Evolutionary conservation across 2,113 vertebrate genomes (phyloP).

Genomic region (Pseudopodoces humilis): DNA sequence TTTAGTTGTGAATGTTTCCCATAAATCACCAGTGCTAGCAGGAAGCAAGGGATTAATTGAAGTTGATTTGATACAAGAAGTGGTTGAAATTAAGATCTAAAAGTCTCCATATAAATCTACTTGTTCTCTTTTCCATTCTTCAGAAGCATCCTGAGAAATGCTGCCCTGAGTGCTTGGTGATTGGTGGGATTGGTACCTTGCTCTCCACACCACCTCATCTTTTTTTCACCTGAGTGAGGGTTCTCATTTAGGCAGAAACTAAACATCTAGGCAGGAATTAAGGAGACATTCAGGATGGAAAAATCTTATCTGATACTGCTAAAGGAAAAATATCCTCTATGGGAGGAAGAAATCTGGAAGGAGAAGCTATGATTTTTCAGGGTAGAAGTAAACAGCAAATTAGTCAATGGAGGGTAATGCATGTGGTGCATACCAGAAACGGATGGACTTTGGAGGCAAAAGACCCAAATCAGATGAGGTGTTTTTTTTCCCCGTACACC

Average conservation of each 20-base stretch:
- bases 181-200: neutral
- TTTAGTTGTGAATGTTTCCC: neutral
- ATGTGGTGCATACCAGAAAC: fast-evolving
- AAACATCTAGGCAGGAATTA: neutral
- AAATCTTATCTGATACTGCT: neutral
- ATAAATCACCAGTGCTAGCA: neutral
- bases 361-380: constrained; percentile 9
- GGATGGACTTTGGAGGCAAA: neutral
- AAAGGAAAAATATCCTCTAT: neutral
- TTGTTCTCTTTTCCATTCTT: neutral
- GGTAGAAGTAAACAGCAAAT: neutral
- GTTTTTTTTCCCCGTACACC: neutral
- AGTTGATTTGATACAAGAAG: neutral
- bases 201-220: neutral
- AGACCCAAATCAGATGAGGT: neutral
- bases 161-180: neutral
- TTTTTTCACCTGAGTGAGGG: neutral
- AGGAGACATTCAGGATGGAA: neutral
- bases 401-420: neutral
- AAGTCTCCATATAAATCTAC: neutral
- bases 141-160: neutral
- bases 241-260: neutral
- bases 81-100: neutral
- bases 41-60: neutral
- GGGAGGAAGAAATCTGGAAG: neutral